Evolutionary conservation across 2,113 vertebrate species (phyloP), one percentile per base, ranked within the genome.

Genomic region (Amblyopsis rosae): DNA sequence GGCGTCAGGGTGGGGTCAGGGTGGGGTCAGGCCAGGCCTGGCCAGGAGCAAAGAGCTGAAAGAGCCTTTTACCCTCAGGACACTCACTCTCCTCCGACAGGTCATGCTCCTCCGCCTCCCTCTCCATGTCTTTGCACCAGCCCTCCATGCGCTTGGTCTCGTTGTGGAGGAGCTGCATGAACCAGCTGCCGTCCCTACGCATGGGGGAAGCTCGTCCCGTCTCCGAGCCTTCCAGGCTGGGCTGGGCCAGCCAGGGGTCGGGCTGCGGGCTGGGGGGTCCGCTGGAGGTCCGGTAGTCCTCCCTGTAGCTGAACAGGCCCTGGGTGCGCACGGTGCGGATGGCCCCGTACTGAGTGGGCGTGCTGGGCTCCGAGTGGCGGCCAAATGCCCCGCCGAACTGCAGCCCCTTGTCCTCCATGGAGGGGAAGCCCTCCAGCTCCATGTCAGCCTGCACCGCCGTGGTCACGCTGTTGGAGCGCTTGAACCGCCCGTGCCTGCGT

Each of bases 71-170:
- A 48, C 48, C 53, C 62, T 69, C 12, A 12, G 74, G 65, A 76
- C 63, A 90, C 98, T 97, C 93, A 99, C 98, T 97, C 88, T 99
- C 98, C 87, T 99, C 97, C 0, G 94, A 90, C 78, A 99, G 93
- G 76, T 98, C 96, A 7, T 98, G 95, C 80, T 99, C 97, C 85
- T 99, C 97, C 0, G 98, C 98, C 72, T 99, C 97, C 50, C 94
- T 88, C 86, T 99, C 98, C 96, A 99, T 98, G 87, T 98, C 96
- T 77, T 97, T 96, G 79, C 98, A 98, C 97, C 97, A 98, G 64
- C 94, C 94, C 85, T 98, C 98, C 94, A 99, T 90, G 72, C 96
- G 88, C 87, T 97, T 96, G 9, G 95, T 97, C 88, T 99, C 96
- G 0, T 94, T 94, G 83, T 97, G 97, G n/a, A 99, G 94, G 69